A percentile compares a stretch with the other conserved stretches of the same genome.
These are phyloP conservation scores for Pterobdella sp. DNA, from an alignment of 2,888 invertebrate species.

Conservation along the genomic window DNA sequence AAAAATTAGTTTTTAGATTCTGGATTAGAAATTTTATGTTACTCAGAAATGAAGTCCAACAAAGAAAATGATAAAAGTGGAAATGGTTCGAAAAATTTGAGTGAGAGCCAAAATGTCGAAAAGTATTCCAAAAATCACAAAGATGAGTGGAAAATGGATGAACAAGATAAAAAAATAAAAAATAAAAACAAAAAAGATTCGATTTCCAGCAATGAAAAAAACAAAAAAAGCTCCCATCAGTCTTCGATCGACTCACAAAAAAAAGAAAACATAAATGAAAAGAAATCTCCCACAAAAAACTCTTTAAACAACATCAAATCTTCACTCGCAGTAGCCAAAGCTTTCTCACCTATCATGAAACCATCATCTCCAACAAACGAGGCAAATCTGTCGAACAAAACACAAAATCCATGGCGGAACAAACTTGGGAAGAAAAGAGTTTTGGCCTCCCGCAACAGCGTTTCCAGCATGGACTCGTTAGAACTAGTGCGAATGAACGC, in stretches of 20 bases:
- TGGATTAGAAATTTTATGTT: too few species aligned
- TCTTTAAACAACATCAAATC: neutral
- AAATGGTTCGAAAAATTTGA: too few species aligned
- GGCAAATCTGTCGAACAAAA: neutral
- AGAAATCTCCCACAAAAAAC: neutral
- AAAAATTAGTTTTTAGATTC: too few species aligned
- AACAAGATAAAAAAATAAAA: neutral
- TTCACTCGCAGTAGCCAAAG: neutral
- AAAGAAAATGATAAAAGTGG: too few species aligned
- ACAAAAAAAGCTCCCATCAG: neutral
- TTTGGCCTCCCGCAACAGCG: conserved; percentile 27
- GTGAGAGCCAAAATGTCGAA: too few species aligned
- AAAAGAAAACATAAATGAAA: neutral
- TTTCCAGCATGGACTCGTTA: conserved; percentile 29
- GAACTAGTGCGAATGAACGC: conserved; percentile 31
- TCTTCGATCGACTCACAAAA: too few species aligned
- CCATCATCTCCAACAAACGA: neutral
- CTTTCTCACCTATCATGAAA: neutral
- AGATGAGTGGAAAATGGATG: too few species aligned
- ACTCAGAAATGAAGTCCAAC: too few species aligned
- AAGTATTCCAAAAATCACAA: too few species aligned
- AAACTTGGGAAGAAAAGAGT: neutral
- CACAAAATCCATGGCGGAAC: neutral
- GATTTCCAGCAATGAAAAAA: neutral
- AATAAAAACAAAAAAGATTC: neutral